These are phyloP conservation scores for Cynaeus angustus DNA, from an alignment of 2,888 invertebrate genomes.

Conservation along the genomic window DNA sequence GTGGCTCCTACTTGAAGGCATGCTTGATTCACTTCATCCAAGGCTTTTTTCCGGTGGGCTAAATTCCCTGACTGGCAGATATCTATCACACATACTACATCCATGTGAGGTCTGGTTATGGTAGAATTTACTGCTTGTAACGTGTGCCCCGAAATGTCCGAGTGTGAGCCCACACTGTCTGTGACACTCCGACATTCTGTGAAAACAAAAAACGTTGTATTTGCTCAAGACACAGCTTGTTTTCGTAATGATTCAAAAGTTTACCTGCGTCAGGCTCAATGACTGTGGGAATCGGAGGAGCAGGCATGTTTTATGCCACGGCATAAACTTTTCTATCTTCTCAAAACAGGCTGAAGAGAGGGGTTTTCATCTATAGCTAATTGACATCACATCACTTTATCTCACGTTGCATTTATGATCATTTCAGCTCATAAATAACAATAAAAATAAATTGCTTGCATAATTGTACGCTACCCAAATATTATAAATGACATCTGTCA, in stretches of 20 bases:
- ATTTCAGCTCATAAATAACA: conserved; percentile 51
- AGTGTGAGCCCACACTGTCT: conserved; percentile 78
- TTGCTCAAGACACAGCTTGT: conserved; percentile 54
- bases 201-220: conserved; percentile 50
- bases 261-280: conserved; percentile 66
- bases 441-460: conserved; percentile 57
- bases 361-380: conserved; percentile 3
- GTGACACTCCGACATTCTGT: conserved; percentile 72
- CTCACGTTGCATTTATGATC: conserved; percentile 36
- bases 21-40: conserved; percentile 89
- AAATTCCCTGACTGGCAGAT: conserved; percentile 81
- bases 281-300: conserved; percentile 60
- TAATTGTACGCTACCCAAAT: conserved; percentile 55
- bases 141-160: conserved; percentile 76
- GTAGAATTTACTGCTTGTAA: conserved; percentile 65
- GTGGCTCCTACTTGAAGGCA: conserved; percentile 86
- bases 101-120: conserved; percentile 81
- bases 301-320: conserved; percentile 62
- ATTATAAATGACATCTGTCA: conserved; percentile 53
- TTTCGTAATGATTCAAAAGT: conserved; percentile 58
- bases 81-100: conserved; percentile 92
- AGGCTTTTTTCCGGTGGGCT: conserved; percentile 84
- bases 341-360: conserved; percentile 33
- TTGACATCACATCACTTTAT: conserved; percentile 34
- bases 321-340: conserved; percentile 43